phyloP scores from a whole-genome alignment of 1,140 invertebrate genomes.

The Gryllus bimaculatus region DNA sequence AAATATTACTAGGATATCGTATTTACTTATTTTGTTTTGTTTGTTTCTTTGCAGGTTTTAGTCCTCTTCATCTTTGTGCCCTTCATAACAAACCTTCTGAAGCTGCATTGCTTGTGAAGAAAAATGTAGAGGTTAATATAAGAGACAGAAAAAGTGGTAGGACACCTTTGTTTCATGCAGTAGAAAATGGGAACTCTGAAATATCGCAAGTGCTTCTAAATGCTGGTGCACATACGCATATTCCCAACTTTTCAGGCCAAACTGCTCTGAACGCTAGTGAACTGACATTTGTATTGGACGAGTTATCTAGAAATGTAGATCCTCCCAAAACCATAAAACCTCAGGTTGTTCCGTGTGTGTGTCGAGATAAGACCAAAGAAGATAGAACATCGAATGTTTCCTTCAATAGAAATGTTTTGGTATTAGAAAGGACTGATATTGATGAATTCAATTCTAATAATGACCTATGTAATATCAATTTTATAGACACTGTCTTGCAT shows the following conservation, averaged over 20 bases:
- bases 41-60: background rate
- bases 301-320: too few relatives aligned
- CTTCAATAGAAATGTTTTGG: too few relatives aligned
- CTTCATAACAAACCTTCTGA: background rate
- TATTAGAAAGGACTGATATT: too few relatives aligned
- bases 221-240: conserved; percentile 26
- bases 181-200: conserved; percentile 26
- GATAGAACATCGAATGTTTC: too few relatives aligned
- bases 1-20: background rate
- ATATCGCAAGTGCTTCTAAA: conserved; percentile 26
- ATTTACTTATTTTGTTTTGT: background rate
- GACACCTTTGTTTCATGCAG: conserved; percentile 32
- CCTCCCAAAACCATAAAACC: too few relatives aligned
- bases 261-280: conserved; percentile 19
- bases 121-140: background rate
- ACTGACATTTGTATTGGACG: background rate
- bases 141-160: conserved; percentile 30
- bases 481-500: too few relatives aligned
- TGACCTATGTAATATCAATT: too few relatives aligned
- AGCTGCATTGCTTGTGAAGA: background rate
- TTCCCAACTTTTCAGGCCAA: conserved; percentile 30
- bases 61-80: background rate
- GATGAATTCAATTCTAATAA: too few relatives aligned
- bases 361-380: too few relatives aligned
- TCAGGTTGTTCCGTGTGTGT: too few relatives aligned